Evolutionary conservation across 2,113 vertebrate genomes (phyloP).

Genomic region (Nanorana parkeri): DNA sequence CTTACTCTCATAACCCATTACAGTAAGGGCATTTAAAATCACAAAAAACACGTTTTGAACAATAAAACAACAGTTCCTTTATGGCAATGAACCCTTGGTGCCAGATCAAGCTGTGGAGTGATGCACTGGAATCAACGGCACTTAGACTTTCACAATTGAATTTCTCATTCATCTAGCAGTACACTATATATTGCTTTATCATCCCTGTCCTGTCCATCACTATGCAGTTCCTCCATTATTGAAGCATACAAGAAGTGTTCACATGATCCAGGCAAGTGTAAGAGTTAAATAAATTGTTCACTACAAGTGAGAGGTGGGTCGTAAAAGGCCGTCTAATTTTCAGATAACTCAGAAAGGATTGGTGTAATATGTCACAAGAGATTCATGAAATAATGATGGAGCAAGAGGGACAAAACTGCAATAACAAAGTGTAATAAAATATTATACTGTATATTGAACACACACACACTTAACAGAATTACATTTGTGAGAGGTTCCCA

Average conservation of each 20-base stretch:
- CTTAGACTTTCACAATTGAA: neutral
- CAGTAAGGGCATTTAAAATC: slow-evolving; percentile 11
- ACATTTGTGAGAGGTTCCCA: neutral
- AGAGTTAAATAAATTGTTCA: neutral
- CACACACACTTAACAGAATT: neutral
- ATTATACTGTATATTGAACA: no score
- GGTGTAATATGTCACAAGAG: no score
- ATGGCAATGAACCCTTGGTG: neutral
- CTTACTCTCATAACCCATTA: neutral
- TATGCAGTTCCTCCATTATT: neutral
- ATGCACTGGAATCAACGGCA: neutral
- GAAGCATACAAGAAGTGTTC: no score
- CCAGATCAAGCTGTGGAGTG: neutral
- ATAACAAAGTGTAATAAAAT: neutral
- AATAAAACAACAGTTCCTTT: neutral
- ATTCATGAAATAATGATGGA: no score
- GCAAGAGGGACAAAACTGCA: neutral
- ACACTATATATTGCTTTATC: neutral
- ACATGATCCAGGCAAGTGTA: neutral
- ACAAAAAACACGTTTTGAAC: neutral
- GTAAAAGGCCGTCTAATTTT: no score
- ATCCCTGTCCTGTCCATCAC: neutral
- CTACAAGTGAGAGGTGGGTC: no score
- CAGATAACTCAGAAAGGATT: no score
- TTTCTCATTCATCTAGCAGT: no score